A percentile compares a stretch with the other conserved stretches of the same genome.
phyloP scores from a whole-genome alignment of 2,113 vertebrate genomes.

The Ceratotherium simum region DNA sequence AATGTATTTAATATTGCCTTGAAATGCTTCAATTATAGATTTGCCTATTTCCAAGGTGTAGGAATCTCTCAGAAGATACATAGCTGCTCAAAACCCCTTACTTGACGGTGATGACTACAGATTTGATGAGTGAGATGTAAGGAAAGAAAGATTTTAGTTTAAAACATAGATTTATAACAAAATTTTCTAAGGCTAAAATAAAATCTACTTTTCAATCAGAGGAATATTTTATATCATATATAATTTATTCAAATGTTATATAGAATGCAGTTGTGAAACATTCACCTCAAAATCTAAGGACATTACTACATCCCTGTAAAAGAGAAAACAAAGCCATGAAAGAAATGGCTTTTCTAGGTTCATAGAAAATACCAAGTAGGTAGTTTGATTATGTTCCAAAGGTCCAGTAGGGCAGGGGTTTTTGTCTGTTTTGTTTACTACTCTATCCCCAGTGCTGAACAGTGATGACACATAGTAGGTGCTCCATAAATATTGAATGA shows the following conservation, averaged over 20 bases:
- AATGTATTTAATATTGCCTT: background rate
- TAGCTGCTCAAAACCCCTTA: conserved; percentile 86
- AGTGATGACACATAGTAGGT: background rate
- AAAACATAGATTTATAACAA: background rate
- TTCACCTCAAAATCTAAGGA: conserved; percentile 24
- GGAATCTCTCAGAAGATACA: conserved; percentile 82
- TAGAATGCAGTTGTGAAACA: background rate
- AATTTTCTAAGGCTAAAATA: conserved; percentile 11
- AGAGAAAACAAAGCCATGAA: background rate
- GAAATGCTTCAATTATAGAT: conserved; percentile 58
- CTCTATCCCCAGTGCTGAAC: background rate
- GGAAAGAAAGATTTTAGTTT: background rate
- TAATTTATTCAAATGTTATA: background rate
- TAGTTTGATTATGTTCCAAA: conserved; percentile 4
- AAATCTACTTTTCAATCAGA: background rate
- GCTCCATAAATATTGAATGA: background rate
- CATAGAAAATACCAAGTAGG: background rate
- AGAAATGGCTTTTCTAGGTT: background rate
- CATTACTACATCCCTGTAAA: background rate
- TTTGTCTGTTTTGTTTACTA: background rate
- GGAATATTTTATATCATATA: background rate
- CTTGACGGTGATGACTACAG: conserved; percentile 83
- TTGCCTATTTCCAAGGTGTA: conserved; percentile 86
- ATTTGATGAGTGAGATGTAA: conserved; percentile 24
- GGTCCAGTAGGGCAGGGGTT: background rate